A percentile compares a stretch with the other conserved stretches of the same genome.
phyloP scores from a whole-genome alignment of 2,888 invertebrate species.

The Limnephilus marmoratus region DNA sequence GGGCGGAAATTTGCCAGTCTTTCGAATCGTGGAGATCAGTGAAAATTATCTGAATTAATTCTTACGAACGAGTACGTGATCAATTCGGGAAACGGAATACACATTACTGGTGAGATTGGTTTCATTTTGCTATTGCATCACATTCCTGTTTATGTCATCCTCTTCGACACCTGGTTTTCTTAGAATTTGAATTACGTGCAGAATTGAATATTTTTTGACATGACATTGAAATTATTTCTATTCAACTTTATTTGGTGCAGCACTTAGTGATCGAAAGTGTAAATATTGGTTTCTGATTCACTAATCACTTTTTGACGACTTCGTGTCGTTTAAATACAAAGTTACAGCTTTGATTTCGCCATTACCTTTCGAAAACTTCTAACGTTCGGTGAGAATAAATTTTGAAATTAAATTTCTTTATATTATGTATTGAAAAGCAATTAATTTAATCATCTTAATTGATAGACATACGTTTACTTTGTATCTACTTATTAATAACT shows the following conservation, averaged over 20 bases:
- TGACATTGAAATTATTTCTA: background rate
- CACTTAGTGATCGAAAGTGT: background rate
- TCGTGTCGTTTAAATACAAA: background rate
- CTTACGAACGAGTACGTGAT: background rate
- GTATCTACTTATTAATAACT: background rate
- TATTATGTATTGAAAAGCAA: background rate
- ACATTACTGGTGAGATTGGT: background rate
- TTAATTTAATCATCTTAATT: background rate
- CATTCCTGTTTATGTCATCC: background rate
- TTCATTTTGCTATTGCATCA: background rate
- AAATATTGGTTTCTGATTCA: background rate
- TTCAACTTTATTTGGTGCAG: background rate
- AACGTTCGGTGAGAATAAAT: background rate
- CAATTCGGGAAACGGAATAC: background rate
- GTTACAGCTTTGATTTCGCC: background rate
- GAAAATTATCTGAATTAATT: background rate
- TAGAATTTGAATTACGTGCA: background rate
- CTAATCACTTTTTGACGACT: background rate
- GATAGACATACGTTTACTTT: background rate
- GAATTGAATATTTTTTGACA: background rate
- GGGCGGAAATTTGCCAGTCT: background rate
- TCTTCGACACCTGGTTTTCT: background rate
- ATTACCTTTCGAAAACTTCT: background rate
- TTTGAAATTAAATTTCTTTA: background rate
- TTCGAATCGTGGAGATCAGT: background rate